These are phyloP conservation scores for Galbula dea DNA, from an alignment of 2,113 vertebrate species.

Conservation along the genomic window DNA sequence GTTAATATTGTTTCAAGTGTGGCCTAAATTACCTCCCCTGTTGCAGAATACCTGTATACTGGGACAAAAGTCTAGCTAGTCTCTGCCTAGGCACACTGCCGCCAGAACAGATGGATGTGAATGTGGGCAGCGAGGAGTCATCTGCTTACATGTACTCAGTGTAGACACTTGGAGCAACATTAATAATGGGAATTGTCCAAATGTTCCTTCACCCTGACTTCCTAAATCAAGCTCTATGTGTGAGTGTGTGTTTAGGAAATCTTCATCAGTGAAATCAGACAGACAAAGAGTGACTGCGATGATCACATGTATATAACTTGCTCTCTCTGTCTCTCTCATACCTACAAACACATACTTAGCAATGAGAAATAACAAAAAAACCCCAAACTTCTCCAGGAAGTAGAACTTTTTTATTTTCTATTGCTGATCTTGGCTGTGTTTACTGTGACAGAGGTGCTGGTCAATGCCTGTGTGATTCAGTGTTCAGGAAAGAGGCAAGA, in stretches of 20 bases:
- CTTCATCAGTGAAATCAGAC: background rate
- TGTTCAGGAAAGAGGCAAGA: background rate
- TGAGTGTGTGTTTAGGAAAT: background rate
- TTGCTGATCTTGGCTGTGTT: background rate
- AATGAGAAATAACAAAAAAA: background rate
- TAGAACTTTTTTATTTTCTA: background rate
- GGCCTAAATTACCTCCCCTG: background rate
- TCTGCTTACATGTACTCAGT: accelerated
- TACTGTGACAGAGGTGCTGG: background rate
- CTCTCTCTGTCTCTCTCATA: background rate
- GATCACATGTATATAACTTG: background rate
- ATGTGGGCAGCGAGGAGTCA: background rate
- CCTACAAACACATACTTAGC: background rate
- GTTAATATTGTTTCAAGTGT: background rate
- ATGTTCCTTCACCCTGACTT: background rate
- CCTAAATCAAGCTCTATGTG: background rate
- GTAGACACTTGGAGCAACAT: background rate
- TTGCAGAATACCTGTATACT: background rate
- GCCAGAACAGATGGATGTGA: background rate
- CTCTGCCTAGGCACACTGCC: background rate
- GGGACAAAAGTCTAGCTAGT: background rate
- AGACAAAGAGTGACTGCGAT: background rate
- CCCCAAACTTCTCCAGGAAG: background rate
- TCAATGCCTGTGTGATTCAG: background rate
- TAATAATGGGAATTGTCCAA: background rate